Evolutionary conservation across 2,888 invertebrate species (phyloP).

Genomic region (Thereva nobilitata): DNA sequence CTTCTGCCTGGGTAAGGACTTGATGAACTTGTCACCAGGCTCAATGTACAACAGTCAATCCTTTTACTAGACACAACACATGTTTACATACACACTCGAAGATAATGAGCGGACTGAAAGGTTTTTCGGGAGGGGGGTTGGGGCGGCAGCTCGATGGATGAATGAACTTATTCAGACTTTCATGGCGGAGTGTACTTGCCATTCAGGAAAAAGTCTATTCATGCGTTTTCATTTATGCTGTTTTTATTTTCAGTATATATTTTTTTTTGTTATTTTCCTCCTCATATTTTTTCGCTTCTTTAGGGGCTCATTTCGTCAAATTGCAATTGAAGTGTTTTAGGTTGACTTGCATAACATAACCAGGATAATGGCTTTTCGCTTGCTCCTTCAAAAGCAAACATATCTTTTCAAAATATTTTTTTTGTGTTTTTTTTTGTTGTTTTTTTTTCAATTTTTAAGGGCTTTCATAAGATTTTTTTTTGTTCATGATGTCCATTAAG

Average conservation of each 20-base stretch:
- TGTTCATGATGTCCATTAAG: too few relatives aligned
- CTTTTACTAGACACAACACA: conserved; percentile 3
- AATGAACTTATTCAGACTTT: conserved; percentile 4
- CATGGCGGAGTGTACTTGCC: background rate
- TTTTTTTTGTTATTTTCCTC: background rate
- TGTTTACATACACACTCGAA: conserved; percentile 10
- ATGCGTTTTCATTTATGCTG: background rate
- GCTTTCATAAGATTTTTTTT: too few relatives aligned
- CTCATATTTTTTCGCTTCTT: background rate
- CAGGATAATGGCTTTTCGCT: too few relatives aligned
- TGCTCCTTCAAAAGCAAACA: too few relatives aligned
- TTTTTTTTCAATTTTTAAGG: too few relatives aligned
- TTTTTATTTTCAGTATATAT: background rate
- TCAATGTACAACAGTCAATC: background rate
- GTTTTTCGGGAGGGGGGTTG: background rate
- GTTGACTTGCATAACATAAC: too few relatives aligned
- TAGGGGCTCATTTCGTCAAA: conserved; percentile 5
- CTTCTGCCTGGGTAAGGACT: conserved; percentile 1
- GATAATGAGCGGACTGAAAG: conserved; percentile 6
- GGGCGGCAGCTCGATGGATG: background rate
- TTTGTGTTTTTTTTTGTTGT: too few relatives aligned
- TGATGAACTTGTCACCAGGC: background rate
- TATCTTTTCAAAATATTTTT: too few relatives aligned
- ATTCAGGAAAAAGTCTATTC: background rate
- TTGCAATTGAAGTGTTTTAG: conserved; percentile 12